Conservation (phyloP, 2,888 invertebrate species). For the Polydrusus pterygomalis region DNA sequence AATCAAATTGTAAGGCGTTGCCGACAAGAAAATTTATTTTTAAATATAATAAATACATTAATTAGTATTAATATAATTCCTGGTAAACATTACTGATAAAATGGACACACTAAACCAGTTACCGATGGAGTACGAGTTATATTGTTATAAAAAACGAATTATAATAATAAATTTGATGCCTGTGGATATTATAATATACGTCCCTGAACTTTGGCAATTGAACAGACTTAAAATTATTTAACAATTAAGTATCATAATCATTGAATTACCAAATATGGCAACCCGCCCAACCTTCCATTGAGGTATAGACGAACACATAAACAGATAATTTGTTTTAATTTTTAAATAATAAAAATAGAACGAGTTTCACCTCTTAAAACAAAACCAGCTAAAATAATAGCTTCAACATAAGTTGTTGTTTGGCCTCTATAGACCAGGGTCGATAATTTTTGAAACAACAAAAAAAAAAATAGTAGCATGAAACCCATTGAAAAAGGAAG, state of each 20-base stretch:
- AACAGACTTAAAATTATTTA: conserved; percentile 22
- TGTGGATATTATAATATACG: conserved; percentile 24
- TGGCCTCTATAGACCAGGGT: too few relatives aligned
- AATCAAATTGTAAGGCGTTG: too few relatives aligned
- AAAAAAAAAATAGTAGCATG: too few relatives aligned
- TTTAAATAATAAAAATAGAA: conserved; percentile 19
- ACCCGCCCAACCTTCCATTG: conserved; percentile 25
- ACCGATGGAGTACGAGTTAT: background rate
- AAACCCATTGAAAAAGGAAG: too few relatives aligned
- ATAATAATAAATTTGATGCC: conserved; percentile 16
- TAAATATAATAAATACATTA: too few relatives aligned
- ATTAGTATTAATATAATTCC: background rate
- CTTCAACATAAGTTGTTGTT: background rate
- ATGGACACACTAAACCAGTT: background rate
- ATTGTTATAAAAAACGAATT: background rate
- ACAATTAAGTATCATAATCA: conserved; percentile 36
- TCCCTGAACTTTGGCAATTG: conserved; percentile 44
- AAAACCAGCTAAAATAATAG: background rate
- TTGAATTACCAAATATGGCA: conserved; percentile 41
- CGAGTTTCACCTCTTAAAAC: background rate
- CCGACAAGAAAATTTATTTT: too few relatives aligned
- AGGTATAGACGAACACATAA: background rate
- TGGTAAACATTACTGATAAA: conserved; percentile 1
- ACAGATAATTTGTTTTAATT: conserved; percentile 10
- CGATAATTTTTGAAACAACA: too few relatives aligned